Conservation (phyloP, 1,140 invertebrate species). For the Ceratoteleas bidentatus region DNA sequence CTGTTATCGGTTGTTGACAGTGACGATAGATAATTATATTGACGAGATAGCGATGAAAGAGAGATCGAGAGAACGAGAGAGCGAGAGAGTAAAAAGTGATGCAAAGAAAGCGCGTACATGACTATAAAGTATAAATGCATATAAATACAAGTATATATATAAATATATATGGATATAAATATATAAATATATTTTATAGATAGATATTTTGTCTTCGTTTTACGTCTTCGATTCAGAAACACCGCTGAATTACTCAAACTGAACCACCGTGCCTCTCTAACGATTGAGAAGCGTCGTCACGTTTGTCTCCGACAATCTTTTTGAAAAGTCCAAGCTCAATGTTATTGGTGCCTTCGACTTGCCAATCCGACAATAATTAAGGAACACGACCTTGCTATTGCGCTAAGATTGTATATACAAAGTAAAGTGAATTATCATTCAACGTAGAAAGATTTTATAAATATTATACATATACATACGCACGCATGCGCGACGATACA, state of each 20-base stretch:
- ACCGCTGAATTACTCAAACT: conserved; percentile 64
- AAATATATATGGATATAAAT: conserved; percentile 47
- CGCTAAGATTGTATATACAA: conserved; percentile 77
- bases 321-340: conserved; percentile 72
- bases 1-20: conserved; percentile 52
- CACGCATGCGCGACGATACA: conserved; percentile 43
- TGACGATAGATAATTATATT: conserved; percentile 50
- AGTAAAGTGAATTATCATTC: conserved; percentile 64
- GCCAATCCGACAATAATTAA: conserved; percentile 77
- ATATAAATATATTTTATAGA: conserved; percentile 67
- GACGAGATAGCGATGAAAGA: too few relatives aligned
- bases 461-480: conserved; percentile 68
- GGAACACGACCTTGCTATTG: conserved; percentile 74
- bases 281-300: conserved; percentile 58
- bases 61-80: neutral
- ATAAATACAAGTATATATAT: conserved; percentile 57
- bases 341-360: conserved; percentile 80
- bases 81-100: conserved; percentile 28
- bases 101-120: conserved; percentile 59
- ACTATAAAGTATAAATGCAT: conserved; percentile 68
- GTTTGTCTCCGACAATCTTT: conserved; percentile 42
- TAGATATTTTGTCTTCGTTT: conserved; percentile 54
- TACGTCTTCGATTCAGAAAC: conserved; percentile 65
- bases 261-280: conserved; percentile 74
- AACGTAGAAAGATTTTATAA: conserved; percentile 65